Percentiles rank a stretch among this genome's conserved stretches.
Conservation (phyloP, 2,888 invertebrate genomes). For the Drosophila pseudotakahashii region DNA sequence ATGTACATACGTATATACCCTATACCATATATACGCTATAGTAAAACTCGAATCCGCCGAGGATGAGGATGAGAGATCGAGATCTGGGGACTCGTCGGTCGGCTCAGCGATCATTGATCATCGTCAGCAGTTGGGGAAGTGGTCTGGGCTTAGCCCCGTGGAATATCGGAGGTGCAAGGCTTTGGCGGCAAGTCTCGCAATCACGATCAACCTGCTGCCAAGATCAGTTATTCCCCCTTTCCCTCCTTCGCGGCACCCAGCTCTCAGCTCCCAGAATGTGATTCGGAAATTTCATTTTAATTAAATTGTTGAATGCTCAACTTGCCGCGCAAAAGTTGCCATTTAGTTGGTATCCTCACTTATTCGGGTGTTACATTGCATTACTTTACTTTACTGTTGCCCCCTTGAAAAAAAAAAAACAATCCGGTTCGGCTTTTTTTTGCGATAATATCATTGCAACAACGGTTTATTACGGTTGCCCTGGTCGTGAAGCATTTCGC, state of each 20-base stretch:
- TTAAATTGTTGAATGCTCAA: constrained; percentile 78
- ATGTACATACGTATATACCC: background rate
- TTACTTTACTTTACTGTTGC: background rate
- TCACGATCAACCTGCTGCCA: constrained; percentile 52
- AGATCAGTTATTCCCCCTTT: constrained; percentile 39
- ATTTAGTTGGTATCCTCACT: constrained; percentile 52
- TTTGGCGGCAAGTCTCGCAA: constrained; percentile 47
- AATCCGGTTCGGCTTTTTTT: constrained; percentile 15
- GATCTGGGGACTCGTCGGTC: constrained; percentile 48
- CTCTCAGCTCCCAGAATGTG: constrained; percentile 40
- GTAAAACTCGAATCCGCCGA: constrained; percentile 1
- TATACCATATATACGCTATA: background rate
- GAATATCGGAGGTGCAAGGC: constrained; percentile 55
- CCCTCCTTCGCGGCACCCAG: background rate
- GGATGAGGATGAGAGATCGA: constrained; percentile 13
- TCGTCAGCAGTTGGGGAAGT: constrained; percentile 57
- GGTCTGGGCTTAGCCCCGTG: constrained; percentile 24
- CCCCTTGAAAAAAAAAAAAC: background rate
- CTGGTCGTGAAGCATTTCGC: constrained; percentile 58
- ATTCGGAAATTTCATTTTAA: constrained; percentile 80
- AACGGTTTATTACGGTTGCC: constrained; percentile 66
- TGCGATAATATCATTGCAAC: constrained; percentile 70
- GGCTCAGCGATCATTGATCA: constrained; percentile 74
- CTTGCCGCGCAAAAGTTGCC: constrained; percentile 56
- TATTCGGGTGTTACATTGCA: constrained; percentile 22